Evolutionary conservation across 2,113 vertebrate genomes (phyloP), one percentile per base, ranked within the genome.

Genomic region (chimpanzee (Pan troglodytes)): DNA sequence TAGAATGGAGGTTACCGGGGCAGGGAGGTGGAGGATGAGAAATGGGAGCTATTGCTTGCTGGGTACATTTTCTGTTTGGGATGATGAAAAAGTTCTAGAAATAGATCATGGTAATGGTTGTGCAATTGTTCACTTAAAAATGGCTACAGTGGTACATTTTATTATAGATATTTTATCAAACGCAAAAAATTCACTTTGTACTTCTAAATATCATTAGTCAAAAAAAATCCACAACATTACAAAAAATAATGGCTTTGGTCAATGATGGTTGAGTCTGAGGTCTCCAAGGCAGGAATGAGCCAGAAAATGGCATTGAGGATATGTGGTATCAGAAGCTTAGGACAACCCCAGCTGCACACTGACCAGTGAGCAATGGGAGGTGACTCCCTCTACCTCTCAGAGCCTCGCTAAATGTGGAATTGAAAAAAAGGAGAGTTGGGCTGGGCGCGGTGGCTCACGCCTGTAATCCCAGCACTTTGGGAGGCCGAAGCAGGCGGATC

Each of bases 291-390:
- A 40, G 16, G 3, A 13, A 30, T 3, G 14, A 81, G 45, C 6
- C 40, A 93, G 61, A 40, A 90, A n/a, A 40, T 8, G 22, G 67
- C 70, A 68, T 9, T 14, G 14, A 20, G 57, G 38, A 17, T 22
- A 11, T 0, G 1, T 5, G 35, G 20, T 8, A 3, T 25, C 40
- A 8, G 27, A 59, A 23, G 35, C 50, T 10, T 8, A 0, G 22
- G 59, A 27, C 35, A 48, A 78, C 9, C 85, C 14, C 40, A 83
- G 79, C 23, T 45, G 76, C 23, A 18, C 40, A 52, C 10, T 5
- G 16, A n/a, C 10, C 0, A 5, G 8, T 5, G 1, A 6, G 22
- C 0, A 4, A 45, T 0, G 1, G 18, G 2, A 2, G 8, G 6
- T 0, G 1, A 17, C 52, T 43, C 72, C 35, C 25, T 75, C 10